These are phyloP conservation scores for Macrophya annulata DNA, from an alignment of 2,888 invertebrate species.

Conservation along the genomic window DNA sequence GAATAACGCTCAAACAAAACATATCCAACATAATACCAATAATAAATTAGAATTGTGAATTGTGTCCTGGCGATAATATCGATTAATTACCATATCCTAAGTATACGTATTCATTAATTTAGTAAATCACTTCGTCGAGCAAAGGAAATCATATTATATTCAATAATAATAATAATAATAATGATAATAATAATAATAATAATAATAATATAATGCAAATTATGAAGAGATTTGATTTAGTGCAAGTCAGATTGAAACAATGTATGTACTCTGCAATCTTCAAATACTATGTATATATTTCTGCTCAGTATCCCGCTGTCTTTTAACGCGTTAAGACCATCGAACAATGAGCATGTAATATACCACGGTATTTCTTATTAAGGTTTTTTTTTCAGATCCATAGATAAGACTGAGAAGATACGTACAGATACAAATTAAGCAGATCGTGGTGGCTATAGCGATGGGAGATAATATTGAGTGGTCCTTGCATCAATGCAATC, in stretches of 20 bases:
- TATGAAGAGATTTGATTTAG: conserved; percentile 48
- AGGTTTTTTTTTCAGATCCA: conserved; percentile 50
- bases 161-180: conserved; percentile 23
- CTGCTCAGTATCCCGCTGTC: conserved; percentile 45
- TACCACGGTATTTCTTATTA: conserved; percentile 6
- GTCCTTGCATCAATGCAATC: conserved; percentile 86
- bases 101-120: conserved; percentile 30
- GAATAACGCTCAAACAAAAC: conserved; percentile 76
- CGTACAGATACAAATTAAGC: conserved; percentile 75
- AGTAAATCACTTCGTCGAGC: conserved; percentile 16
- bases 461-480: conserved; percentile 84
- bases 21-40: conserved; percentile 70
- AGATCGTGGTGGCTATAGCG: conserved; percentile 76
- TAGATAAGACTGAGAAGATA: conserved; percentile 55
- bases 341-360: conserved; percentile 53
- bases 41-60: conserved; percentile 66
- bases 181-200: conserved; percentile 26
- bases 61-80: conserved; percentile 59
- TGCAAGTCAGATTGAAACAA: conserved; percentile 39
- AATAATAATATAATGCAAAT: conserved; percentile 44
- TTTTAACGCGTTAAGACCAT: conserved; percentile 29
- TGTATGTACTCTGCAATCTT: conserved; percentile 47
- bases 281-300: conserved; percentile 41
- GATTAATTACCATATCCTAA: conserved; percentile 49
- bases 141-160: conserved; percentile 32